These are phyloP conservation scores for Syritta pipiens DNA, from an alignment of 2,888 invertebrate genomes.

Conservation along the genomic window DNA sequence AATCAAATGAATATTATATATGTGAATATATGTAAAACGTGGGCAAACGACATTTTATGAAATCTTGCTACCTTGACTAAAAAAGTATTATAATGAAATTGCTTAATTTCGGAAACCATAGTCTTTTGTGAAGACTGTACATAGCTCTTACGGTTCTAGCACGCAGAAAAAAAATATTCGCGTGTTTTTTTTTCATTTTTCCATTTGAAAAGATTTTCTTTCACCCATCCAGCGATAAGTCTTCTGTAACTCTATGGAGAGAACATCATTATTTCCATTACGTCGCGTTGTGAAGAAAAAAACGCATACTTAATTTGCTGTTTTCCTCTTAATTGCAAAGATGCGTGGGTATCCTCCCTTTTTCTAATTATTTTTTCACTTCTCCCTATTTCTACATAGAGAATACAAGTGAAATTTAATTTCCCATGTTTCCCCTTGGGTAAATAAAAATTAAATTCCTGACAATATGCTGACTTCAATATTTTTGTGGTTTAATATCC, in stretches of 20 bases:
- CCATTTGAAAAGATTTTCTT: constrained; percentile 58
- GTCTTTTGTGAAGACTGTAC: no score
- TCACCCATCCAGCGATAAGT: constrained; percentile 24
- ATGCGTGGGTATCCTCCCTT: constrained; percentile 41
- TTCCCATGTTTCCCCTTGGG: constrained; percentile 28
- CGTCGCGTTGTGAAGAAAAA: constrained; percentile 36
- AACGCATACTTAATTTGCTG: constrained; percentile 65
- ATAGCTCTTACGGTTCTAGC: no score
- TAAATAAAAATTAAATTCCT: constrained; percentile 40
- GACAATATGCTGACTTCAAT: constrained; percentile 55
- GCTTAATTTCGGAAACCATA: no score
- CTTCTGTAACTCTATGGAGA: constrained; percentile 30
- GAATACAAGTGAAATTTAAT: constrained; percentile 50
- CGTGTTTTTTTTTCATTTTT: constrained; percentile 64
- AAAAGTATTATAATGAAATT: no score
- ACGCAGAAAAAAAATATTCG: constrained; percentile 64
- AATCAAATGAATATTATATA: no score
- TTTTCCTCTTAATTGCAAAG: constrained; percentile 66
- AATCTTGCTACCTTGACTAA: no score
- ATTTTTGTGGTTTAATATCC: constrained; percentile 44
- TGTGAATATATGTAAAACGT: no score
- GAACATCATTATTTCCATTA: constrained; percentile 60
- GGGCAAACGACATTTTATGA: no score
- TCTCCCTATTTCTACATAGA: neutral
- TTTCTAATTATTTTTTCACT: constrained; percentile 21